Evolutionary conservation across 2,797 vertebrate species (phyloP), one percentile per base, ranked within the genome.

Genomic region (Silurus aristotelis): DNA sequence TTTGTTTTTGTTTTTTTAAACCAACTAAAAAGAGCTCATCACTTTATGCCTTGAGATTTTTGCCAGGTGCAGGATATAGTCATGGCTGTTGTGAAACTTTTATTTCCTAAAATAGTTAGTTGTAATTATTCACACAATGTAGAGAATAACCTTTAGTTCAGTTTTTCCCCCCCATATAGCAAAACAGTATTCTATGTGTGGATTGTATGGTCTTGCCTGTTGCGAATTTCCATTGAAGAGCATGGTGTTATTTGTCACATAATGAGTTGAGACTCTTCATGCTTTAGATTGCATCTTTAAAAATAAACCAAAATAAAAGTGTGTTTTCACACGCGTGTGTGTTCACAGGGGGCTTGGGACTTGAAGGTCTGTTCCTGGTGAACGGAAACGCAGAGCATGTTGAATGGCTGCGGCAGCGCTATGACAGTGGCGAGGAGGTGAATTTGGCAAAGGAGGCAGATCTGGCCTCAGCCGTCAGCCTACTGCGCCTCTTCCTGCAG

Each of bases 401-500:
- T 92, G 98, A 98, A 92, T 99, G 97, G 97, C 96, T 99, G 91
- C 96, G 97, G 89, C 97, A 97, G 88, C 96, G 97, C 87, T 99
- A 97, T 0, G 97, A 99, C 93, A 97, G 95, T 0, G 98, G 98
- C 55, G 97, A 98, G 92, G 96, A 97, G 92, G 97, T 99, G 94
- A 96, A 98, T 94, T 95, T 99, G 91, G 97, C 97, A 94, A 98
- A 97, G 93, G 97, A 98, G 92, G 97, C 97, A 67, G 97, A 99
- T 92, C 95, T 99, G 94, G 97, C 98, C 77, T 98, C 98, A 84
- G 98, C 97, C 64, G 97, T 99, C 92, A 98, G 97, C 93, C 94
- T 99, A 92, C 97, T 99, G 91, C 96, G 98, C 90, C 97, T 98
- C 94, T 99, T 99, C 94, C 96, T 99, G 94, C 97, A 99, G 92